Percentiles rank a stretch among this genome's conserved stretches.
phyloP scores from a whole-genome alignment of 1,140 invertebrate species.

The Megalonaias nervosa region DNA sequence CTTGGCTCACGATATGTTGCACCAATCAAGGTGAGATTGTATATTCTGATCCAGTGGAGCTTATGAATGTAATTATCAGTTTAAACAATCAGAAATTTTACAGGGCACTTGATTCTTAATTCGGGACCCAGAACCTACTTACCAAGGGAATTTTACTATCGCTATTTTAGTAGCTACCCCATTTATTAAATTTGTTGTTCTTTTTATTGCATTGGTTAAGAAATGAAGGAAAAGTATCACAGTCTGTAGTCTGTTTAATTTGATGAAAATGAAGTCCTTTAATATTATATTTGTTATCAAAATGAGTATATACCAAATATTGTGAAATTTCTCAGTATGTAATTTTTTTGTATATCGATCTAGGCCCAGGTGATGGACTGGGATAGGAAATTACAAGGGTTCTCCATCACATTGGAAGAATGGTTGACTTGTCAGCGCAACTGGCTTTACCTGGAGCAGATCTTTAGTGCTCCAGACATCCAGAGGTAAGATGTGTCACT shows the following conservation, averaged over 20 bases:
- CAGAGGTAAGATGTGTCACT: conserved; percentile 72
- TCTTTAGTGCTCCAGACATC: conserved; percentile 91
- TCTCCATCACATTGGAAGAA: conserved; percentile 83
- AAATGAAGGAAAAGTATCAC: too few relatives aligned
- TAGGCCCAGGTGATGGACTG: conserved; percentile 84
- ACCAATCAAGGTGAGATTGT: conserved; percentile 77
- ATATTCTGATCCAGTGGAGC: background rate
- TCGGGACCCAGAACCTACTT: too few relatives aligned
- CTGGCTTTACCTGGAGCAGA: conserved; percentile 90
- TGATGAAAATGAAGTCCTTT: too few relatives aligned
- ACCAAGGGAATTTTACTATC: too few relatives aligned
- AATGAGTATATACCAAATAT: background rate
- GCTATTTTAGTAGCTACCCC: too few relatives aligned
- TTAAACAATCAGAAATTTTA: too few relatives aligned
- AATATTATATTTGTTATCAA: background rate
- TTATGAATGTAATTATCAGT: too few relatives aligned
- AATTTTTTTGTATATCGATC: background rate
- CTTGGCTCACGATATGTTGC: conserved; percentile 85
- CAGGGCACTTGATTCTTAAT: too few relatives aligned
- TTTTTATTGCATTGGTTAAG: too few relatives aligned
- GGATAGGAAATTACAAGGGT: conserved; percentile 81
- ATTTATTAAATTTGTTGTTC: too few relatives aligned
- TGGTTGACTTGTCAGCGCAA: conserved; percentile 88
- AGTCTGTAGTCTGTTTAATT: too few relatives aligned
- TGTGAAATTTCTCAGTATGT: background rate